Percentiles rank a stretch among this genome's conserved stretches.
Evolutionary conservation across 2,888 invertebrate genomes (phyloP).

Genomic region (Lypha dubia): DNA sequence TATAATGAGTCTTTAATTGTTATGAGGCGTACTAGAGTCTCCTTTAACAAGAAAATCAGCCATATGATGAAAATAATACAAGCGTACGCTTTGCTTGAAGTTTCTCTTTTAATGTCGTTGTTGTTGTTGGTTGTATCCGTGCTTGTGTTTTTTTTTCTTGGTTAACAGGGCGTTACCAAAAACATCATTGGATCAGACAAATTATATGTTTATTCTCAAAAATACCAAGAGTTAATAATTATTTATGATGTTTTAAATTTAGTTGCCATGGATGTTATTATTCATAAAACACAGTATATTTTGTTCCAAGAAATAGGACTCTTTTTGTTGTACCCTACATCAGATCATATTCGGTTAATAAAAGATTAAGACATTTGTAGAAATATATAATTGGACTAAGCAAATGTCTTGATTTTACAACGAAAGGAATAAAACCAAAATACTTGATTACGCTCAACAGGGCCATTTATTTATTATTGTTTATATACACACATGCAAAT

Average conservation of each 20-base stretch:
- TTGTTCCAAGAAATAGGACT: background rate
- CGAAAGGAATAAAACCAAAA: no score
- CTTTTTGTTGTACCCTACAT: background rate
- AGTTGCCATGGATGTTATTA: background rate
- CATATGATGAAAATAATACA: background rate
- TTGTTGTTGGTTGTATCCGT: background rate
- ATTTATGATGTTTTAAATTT: background rate
- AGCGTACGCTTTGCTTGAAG: background rate
- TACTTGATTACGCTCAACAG: no score
- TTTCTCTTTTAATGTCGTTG: background rate
- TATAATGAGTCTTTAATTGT: background rate
- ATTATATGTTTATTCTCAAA: constrained; percentile 4
- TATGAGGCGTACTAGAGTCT: constrained; percentile 1
- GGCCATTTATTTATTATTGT: no score
- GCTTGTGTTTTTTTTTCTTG: background rate
- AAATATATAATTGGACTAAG: no score
- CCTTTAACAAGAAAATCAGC: constrained; percentile 5
- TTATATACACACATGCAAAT: no score
- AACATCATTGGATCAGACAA: constrained; percentile 9
- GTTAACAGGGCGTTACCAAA: background rate
- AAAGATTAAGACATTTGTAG: no score
- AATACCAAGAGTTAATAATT: background rate
- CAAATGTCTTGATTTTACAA: no score
- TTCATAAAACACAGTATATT: background rate
- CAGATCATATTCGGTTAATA: background rate